phyloP scores from a whole-genome alignment of 2,797 vertebrate genomes.

The Rhinella marina region DNA sequence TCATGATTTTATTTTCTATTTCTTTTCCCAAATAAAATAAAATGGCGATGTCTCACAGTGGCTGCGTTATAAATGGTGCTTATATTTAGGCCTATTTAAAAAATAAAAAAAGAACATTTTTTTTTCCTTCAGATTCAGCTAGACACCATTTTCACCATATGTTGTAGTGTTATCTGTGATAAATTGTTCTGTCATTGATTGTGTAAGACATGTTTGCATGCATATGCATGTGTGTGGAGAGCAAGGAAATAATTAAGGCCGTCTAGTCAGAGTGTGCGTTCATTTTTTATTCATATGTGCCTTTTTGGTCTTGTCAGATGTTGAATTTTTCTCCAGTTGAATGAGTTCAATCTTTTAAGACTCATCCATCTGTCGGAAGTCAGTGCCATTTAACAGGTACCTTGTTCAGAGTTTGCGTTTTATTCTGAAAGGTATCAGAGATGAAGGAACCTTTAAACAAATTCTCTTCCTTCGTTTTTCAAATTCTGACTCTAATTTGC shows the following conservation, averaged over 20 bases:
- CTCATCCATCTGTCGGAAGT: slow-evolving; percentile 43
- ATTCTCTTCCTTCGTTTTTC: not conserved
- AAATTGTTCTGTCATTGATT: slow-evolving; percentile 51
- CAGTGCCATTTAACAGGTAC: slow-evolving; percentile 33
- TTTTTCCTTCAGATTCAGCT: not conserved
- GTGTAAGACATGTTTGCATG: slow-evolving; percentile 56
- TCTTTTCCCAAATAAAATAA: not conserved
- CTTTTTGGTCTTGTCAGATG: slow-evolving; percentile 44
- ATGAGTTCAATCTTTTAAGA: slow-evolving; percentile 30
- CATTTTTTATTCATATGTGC: slow-evolving; percentile 56
- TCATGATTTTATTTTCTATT: not conserved
- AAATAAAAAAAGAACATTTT: not conserved
- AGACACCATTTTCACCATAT: slow-evolving; percentile 48
- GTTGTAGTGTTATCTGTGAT: slow-evolving; percentile 47
- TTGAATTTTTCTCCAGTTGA: slow-evolving; percentile 34
- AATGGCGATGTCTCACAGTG: not conserved
- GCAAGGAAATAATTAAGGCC: slow-evolving; percentile 53
- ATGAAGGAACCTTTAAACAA: not conserved
- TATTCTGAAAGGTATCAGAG: not conserved
- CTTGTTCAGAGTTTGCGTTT: slow-evolving; percentile 23
- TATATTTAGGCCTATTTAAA: not conserved
- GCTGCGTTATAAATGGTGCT: not conserved
- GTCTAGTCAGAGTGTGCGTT: slow-evolving; percentile 40
- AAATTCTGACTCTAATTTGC: not conserved
- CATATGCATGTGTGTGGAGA: slow-evolving; percentile 50